phyloP scores from a whole-genome alignment of 2,888 invertebrate species.

The Hypselothyrea guttata region DNA sequence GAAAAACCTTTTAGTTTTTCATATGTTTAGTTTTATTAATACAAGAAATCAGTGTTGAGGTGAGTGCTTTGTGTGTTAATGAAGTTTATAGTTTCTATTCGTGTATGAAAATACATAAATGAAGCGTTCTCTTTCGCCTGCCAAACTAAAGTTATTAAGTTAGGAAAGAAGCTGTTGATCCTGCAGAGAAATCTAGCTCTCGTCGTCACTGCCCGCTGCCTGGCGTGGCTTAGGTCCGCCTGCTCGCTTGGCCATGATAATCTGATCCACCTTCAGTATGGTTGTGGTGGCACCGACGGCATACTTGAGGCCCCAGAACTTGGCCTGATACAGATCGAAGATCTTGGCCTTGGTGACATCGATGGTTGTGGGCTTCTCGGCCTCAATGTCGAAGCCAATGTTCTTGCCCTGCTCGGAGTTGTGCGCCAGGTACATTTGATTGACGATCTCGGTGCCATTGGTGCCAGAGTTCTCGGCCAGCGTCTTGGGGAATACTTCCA shows the following conservation, averaged over 20 bases:
- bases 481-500: constrained; percentile 95
- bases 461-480: constrained; percentile 97
- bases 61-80: constrained; percentile 52
- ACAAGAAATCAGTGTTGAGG: constrained; percentile 66
- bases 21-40: constrained; percentile 72
- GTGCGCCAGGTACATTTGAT: constrained; percentile 96
- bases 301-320: constrained; percentile 97
- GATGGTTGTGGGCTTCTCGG: constrained; percentile 86
- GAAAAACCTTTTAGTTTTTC: constrained; percentile 33
- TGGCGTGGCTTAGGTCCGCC: constrained; percentile 95
- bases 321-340: constrained; percentile 91
- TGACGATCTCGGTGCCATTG: constrained; percentile 92
- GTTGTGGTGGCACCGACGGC: constrained; percentile 96
- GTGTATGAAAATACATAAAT: constrained; percentile 43
- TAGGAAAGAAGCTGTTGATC: constrained; percentile 11
- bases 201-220: constrained; percentile 88
- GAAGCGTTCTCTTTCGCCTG: constrained; percentile 32
- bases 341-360: constrained; percentile 91
- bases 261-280: constrained; percentile 96
- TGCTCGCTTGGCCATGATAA: constrained; percentile 98
- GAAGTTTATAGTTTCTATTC: constrained; percentile 68
- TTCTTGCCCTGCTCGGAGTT: constrained; percentile 89
- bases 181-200: constrained; percentile 83
- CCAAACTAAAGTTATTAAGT: constrained; percentile 44
- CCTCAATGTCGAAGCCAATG: constrained; percentile 94